A percentile compares a stretch with the other conserved stretches of the same genome.
Conservation (phyloP, 2,888 invertebrate genomes). For the Synanthedon formicaeformis region DNA sequence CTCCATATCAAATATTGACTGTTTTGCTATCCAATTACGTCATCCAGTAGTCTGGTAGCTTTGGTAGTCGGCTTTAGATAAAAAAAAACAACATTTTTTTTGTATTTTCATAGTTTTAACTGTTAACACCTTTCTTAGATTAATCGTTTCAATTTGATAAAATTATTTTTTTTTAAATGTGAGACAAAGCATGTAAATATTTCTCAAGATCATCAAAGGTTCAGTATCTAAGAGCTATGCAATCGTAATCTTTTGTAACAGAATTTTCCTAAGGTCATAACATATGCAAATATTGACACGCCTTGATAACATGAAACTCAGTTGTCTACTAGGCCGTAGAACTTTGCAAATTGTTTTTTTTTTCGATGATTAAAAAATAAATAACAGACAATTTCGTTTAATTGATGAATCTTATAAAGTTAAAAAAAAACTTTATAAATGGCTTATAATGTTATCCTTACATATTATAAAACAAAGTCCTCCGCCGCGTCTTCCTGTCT, state of each 20-base stretch:
- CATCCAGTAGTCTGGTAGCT: constrained; percentile 17
- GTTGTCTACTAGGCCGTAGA: constrained; percentile 25
- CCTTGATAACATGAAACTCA: constrained; percentile 46
- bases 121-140: too few relatives aligned
- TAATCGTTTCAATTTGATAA: too few relatives aligned
- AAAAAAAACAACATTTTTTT: neutral
- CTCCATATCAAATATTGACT: constrained; percentile 62
- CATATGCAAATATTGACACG: constrained; percentile 39
- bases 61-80: neutral
- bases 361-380: neutral
- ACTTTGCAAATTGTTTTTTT: too few relatives aligned
- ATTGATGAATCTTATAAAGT: neutral
- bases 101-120: too few relatives aligned
- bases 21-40: constrained; percentile 57
- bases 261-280: constrained; percentile 41
- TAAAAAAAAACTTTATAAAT: neutral
- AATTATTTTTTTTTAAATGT: too few relatives aligned
- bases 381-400: neutral
- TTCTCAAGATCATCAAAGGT: too few relatives aligned
- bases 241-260: constrained; percentile 8
- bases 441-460: too few relatives aligned
- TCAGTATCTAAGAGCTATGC: neutral
- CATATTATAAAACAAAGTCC: too few relatives aligned
- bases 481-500: too few relatives aligned
- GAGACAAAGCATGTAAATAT: too few relatives aligned